A percentile compares a stretch with the other conserved stretches of the same genome.
phyloP scores from a whole-genome alignment of 2,113 vertebrate species.

The Apodemus speciosus region DNA sequence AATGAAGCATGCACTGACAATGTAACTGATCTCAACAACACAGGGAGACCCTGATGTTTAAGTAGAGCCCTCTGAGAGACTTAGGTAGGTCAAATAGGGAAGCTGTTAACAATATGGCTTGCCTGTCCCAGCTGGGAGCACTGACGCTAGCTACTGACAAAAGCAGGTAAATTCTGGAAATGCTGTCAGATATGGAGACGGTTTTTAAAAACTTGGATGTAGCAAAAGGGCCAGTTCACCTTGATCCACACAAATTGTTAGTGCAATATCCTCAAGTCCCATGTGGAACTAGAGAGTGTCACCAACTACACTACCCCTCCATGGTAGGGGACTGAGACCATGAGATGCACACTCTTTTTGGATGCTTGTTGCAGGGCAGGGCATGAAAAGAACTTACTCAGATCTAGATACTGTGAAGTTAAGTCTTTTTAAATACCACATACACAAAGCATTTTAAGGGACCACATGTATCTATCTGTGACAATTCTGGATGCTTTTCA shows the following conservation, averaged over 20 bases:
- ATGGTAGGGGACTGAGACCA: neutral
- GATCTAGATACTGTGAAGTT: constrained; percentile 65
- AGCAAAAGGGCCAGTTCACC: constrained; percentile 58
- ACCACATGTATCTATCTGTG: constrained; percentile 54
- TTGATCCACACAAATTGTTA: constrained; percentile 41
- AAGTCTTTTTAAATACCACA: constrained; percentile 59
- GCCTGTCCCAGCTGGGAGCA: constrained; percentile 12
- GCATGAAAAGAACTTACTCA: constrained; percentile 50
- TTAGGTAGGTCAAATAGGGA: constrained; percentile 60
- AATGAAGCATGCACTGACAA: constrained; percentile 72
- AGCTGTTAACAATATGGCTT: constrained; percentile 62
- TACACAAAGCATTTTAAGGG: constrained; percentile 67
- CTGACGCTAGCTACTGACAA: constrained; percentile 37
- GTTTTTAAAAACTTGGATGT: constrained; percentile 42
- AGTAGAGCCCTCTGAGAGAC: constrained; percentile 67
- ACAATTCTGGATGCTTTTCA: constrained; percentile 74
- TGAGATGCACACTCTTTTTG: constrained; percentile 44
- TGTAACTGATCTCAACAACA: constrained; percentile 56
- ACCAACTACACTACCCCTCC: constrained; percentile 58
- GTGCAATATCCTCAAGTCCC: constrained; percentile 50
- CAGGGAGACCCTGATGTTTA: constrained; percentile 63
- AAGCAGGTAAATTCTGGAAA: constrained; percentile 57
- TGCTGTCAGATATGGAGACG: neutral
- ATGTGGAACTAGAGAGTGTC: constrained; percentile 57
- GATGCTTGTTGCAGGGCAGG: constrained; percentile 23